These are phyloP conservation scores for Neria commutata DNA, from an alignment of 2,888 invertebrate species.

Conservation along the genomic window DNA sequence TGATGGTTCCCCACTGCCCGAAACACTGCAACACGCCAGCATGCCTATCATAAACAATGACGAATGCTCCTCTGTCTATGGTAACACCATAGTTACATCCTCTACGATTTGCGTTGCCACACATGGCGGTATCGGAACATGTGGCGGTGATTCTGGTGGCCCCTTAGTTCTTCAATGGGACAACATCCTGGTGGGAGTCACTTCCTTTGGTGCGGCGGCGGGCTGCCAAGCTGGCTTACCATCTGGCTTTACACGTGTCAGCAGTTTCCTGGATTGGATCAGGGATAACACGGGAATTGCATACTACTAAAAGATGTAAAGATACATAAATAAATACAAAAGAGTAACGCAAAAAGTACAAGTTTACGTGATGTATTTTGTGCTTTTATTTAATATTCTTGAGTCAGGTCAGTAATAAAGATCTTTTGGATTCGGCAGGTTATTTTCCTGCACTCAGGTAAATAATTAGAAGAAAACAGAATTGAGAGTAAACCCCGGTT, in stretches of 20 bases:
- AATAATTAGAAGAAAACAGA: too few relatives aligned
- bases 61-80: constrained; percentile 25
- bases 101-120: constrained; percentile 41
- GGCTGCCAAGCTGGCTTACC: constrained; percentile 39
- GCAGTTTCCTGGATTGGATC: constrained; percentile 35
- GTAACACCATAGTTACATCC: constrained; percentile 17
- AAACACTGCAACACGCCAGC: too few relatives aligned
- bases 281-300: not conserved
- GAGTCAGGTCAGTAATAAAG: too few relatives aligned
- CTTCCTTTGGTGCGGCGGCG: constrained; percentile 35
- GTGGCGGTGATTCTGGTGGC: constrained; percentile 42
- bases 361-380: too few relatives aligned
- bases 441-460: too few relatives aligned
- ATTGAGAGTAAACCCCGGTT: too few relatives aligned
- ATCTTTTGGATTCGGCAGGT: too few relatives aligned
- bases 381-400: too few relatives aligned
- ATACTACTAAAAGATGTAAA: not conserved
- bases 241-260: constrained; percentile 36
- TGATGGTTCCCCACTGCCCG: too few relatives aligned
- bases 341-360: too few relatives aligned
- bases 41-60: too few relatives aligned
- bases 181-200: constrained; percentile 35
- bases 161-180: constrained; percentile 28
- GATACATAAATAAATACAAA: too few relatives aligned
- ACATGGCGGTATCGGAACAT: constrained; percentile 35